These are phyloP conservation scores for Diadegma fenestrale DNA, from an alignment of 2,888 invertebrate genomes.

Conservation along the genomic window DNA sequence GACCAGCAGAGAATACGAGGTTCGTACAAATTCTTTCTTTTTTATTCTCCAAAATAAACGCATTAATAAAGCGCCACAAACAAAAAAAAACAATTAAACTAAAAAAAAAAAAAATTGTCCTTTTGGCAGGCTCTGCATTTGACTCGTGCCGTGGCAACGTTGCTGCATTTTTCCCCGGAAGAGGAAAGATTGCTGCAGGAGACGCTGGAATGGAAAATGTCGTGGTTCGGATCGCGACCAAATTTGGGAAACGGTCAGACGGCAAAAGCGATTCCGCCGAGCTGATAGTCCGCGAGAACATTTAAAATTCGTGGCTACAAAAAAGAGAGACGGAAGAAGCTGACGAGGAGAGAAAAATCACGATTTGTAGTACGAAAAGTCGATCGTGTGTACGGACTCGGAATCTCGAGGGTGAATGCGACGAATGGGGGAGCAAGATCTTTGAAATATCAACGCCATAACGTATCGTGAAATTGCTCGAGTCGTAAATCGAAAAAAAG, in stretches of 20 bases:
- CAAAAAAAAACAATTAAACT: background rate
- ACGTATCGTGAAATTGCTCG: conserved; percentile 24
- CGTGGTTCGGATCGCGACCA: conserved; percentile 89
- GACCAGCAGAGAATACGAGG: conserved; percentile 92
- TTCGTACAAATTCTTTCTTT: conserved; percentile 74
- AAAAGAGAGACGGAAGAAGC: conserved; percentile 11
- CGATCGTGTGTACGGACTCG: conserved; percentile 24
- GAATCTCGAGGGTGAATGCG: conserved; percentile 59
- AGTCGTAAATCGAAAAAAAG: background rate
- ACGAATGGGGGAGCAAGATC: conserved; percentile 32
- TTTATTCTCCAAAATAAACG: background rate
- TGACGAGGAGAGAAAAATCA: conserved; percentile 12
- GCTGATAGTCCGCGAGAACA: conserved; percentile 85
- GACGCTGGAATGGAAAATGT: conserved; percentile 91
- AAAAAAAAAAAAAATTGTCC: background rate
- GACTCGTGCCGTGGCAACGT: conserved; percentile 94
- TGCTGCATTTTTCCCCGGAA: conserved; percentile 93
- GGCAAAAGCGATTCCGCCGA: conserved; percentile 87
- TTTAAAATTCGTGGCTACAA: conserved; percentile 26
- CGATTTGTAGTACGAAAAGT: conserved; percentile 45
- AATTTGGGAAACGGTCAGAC: conserved; percentile 86
- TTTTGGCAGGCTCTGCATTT: conserved; percentile 91
- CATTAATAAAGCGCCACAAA: background rate
- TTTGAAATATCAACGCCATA: conserved; percentile 18
- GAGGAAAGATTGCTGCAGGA: conserved; percentile 94